Evolutionary conservation across 2,888 invertebrate genomes (phyloP), one percentile per base, ranked within the genome.

Genomic region (Dione vanillae): DNA sequence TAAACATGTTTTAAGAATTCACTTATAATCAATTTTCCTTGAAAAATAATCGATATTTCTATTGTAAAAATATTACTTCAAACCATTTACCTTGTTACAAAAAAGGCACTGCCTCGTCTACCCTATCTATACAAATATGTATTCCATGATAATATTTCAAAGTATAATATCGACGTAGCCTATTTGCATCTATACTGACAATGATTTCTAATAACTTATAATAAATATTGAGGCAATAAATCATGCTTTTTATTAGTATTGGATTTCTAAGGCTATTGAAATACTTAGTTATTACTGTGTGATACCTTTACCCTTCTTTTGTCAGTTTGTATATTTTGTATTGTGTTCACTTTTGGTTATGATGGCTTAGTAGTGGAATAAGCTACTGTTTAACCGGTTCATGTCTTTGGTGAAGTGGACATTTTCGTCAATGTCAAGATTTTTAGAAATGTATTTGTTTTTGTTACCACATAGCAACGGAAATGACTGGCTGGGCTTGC

Each of bases 201-300:
- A 64, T 49, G 40, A 49, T 51, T 49, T 64, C 64, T 49, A 64
- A 51, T 51, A 64, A 49, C 49, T 35, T 49, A 51, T 19, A 64
- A 64, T 49, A 49, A 51, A 64, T 64, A 64, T 64, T 64, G 40
- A 51, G 51, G 64, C 0, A 40, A 64, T 64, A 64, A 64, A 64
- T 64, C 64, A 64, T 64, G 45, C 27, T 61, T 51, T 64, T 64
- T 64, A 64, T 64, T 64, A 37, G 37, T 16, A 45, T 45, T 19
- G 37, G 37, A 64, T 51, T 64, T 64, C 37, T 64, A 64, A 51
- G 14, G 51, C 40, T 12, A 64, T 64, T 51, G 49, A 51, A 47
- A 61, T 61, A 40, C 9, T 16, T 40, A 56, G 37, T 56, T 56
- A 40, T 37, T 37, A 56, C 56, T 56, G 12, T 40, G 37, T 56